Percentiles rank a stretch among this genome's conserved stretches.
phyloP scores from a whole-genome alignment of 2,888 invertebrate genomes.

The Druceiella hillmani region DNA sequence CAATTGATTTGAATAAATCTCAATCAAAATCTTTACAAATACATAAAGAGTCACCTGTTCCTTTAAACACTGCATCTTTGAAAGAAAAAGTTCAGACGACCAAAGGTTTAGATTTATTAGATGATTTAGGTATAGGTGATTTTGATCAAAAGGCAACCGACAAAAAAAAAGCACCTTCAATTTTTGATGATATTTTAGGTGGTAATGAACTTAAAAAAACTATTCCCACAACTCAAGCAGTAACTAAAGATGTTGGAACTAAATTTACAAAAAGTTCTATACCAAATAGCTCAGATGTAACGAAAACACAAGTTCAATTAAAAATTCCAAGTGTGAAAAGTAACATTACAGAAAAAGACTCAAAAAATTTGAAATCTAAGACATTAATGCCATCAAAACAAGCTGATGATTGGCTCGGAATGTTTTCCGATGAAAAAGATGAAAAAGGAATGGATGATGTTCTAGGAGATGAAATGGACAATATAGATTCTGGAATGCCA shows the following conservation, averaged over 20 bases:
- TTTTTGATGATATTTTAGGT: slow-evolving; percentile 52
- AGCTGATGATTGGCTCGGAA: slow-evolving; percentile 44
- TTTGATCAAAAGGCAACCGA: neutral
- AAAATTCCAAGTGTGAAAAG: slow-evolving; percentile 1
- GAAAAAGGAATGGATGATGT: slow-evolving; percentile 31
- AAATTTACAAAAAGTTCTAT: slow-evolving; percentile 12
- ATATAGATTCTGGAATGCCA: slow-evolving; percentile 33
- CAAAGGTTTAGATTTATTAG: slow-evolving; percentile 21
- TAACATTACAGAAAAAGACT: slow-evolving; percentile 8
- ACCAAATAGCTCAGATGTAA: slow-evolving; percentile 5
- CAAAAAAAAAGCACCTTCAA: slow-evolving; percentile 21
- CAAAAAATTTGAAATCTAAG: slow-evolving; percentile 10
- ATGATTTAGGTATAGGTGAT: slow-evolving; percentile 21
- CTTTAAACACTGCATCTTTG: slow-evolving; percentile 11
- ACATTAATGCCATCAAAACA: slow-evolving; percentile 30
- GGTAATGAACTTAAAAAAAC: slow-evolving; percentile 32
- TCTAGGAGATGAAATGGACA: slow-evolving; percentile 28
- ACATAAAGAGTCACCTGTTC: too few relatives aligned
- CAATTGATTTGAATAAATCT: too few relatives aligned
- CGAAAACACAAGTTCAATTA: slow-evolving; percentile 9
- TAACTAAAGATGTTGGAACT: slow-evolving; percentile 26
- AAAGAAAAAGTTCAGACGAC: slow-evolving; percentile 13
- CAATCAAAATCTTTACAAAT: too few relatives aligned
- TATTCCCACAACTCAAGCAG: slow-evolving; percentile 27
- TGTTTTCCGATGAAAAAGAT: slow-evolving; percentile 33